Conservation (phyloP, 1,140 invertebrate genomes). For the Halictus rubicundus region DNA sequence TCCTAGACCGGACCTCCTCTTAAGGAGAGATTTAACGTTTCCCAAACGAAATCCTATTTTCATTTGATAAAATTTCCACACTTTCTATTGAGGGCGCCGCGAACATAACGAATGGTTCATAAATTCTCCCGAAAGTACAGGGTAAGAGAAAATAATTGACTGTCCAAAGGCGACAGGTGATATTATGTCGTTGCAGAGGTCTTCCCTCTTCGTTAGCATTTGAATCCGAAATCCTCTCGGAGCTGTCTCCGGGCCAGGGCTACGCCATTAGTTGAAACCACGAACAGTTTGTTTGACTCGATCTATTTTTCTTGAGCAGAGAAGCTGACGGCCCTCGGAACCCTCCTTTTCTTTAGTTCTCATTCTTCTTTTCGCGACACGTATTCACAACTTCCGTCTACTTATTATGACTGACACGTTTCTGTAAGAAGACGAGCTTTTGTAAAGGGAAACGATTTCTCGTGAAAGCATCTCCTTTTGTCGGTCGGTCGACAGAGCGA, state of each 20-base stretch:
- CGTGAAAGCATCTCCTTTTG: background rate
- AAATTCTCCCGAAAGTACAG: background rate
- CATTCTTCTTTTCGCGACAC: background rate
- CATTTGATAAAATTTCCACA: too few relatives aligned
- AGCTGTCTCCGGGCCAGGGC: background rate
- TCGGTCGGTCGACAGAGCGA: background rate
- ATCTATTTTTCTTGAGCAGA: slow-evolving; percentile 33
- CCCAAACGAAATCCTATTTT: too few relatives aligned
- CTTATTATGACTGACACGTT: slow-evolving; percentile 30
- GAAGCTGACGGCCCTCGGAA: slow-evolving; percentile 12
- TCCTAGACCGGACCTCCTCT: too few relatives aligned
- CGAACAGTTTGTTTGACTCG: slow-evolving; percentile 22
- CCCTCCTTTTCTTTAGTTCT: background rate
- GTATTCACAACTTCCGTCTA: slow-evolving; percentile 27
- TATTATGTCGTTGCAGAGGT: background rate
- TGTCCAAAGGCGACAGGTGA: background rate
- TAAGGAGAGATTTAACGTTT: too few relatives aligned
- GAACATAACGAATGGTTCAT: background rate
- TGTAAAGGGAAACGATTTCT: slow-evolving; percentile 17
- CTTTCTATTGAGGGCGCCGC: too few relatives aligned
- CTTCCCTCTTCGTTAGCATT: slow-evolving; percentile 36
- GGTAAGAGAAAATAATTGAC: too few relatives aligned
- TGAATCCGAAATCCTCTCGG: slow-evolving; percentile 48
- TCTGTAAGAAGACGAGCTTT: background rate
- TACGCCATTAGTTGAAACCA: slow-evolving; percentile 30